phyloP scores from a whole-genome alignment of 1,140 invertebrate species.

The Drosophila santomea region DNA sequence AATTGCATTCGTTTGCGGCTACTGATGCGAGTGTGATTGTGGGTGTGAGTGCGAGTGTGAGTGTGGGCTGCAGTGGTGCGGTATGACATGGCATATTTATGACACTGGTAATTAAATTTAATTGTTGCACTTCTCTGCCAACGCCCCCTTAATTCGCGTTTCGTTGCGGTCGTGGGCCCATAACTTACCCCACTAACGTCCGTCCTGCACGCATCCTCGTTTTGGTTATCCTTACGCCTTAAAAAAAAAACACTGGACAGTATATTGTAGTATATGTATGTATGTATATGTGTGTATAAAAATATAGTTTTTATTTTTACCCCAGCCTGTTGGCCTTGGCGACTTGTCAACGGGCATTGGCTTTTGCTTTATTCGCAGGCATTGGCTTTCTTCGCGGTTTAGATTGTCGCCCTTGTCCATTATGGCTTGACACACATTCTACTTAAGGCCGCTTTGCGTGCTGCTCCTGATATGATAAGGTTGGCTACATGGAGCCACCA shows the following conservation, averaged over 20 bases:
- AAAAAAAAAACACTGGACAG: not conserved
- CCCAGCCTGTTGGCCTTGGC: conserved; percentile 11
- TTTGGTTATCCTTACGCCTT: conserved; percentile 16
- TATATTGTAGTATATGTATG: not conserved
- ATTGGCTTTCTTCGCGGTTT: conserved; percentile 42
- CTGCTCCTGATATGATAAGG: conserved; percentile 74
- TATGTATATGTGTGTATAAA: not conserved
- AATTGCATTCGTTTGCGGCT: conserved; percentile 32
- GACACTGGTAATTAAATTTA: conserved; percentile 82
- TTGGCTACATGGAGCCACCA: not conserved
- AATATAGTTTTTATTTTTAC: not conserved
- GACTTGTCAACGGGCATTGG: conserved; percentile 43
- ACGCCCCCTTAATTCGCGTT: conserved; percentile 40
- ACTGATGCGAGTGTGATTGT: not conserved
- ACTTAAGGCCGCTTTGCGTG: conserved; percentile 59
- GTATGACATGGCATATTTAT: conserved; percentile 75
- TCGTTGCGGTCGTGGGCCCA: conserved; percentile 58
- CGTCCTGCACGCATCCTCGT: conserved; percentile 20
- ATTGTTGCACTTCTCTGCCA: conserved; percentile 75
- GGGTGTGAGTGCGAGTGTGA: not conserved
- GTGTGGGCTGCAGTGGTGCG: conserved; percentile 2
- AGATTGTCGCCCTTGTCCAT: conserved; percentile 69
- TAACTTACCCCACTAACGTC: conserved; percentile 58
- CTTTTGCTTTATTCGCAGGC: conserved; percentile 23
- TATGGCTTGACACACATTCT: conserved; percentile 54